Evolutionary conservation across 64 coral and sea anemone genomes (phyloP), one percentile per base, ranked within the genome.

Genomic region (Montipora sp.): DNA sequence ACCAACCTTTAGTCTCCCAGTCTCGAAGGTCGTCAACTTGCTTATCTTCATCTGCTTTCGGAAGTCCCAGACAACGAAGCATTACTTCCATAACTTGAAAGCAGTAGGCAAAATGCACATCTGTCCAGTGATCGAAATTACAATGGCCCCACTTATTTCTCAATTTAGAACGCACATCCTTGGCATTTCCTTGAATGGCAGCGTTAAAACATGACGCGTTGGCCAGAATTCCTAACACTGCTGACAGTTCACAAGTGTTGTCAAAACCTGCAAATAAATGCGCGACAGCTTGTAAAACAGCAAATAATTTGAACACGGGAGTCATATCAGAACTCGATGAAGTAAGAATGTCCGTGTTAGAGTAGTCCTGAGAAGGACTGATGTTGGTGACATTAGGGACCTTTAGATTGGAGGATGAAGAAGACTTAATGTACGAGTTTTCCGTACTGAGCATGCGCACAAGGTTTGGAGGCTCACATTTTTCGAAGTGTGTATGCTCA

Each of bases 101-200:
- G 48, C 91, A 70, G 27, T n/a, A 3, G 8, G 47, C 15, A 48
- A 93, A 93, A 24, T 87, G 59, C 2, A 74, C 46, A 8, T 59
- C 91, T 22, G 73, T 83, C 91, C 91, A 93, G 20, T 87, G 80
- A 18, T 59, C 53, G 78, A 87, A 93, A 59, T 93, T 93, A 47
- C 91, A 93, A 77, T 93, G 91, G 73, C 91, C 90, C 90, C 90
- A 92, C 19, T 83, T 49, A 84, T 92, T 93, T 77, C 91, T 79
- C 9, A 87, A 75, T 59, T 87, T 72, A 55, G 81, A 23, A 7
- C 91, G 53, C 22, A 93, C 91, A 22, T 91, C 80, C 59, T 75
- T 91, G 7, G 90, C 90, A 61, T 84, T 91, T 21, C 18, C 74
- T 83, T 87, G 82, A 45, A 93, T 77, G n/a, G 48, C 9, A 50